Evolutionary conservation across 2,113 vertebrate genomes (phyloP).

Genomic region (Elanoides forficatus): DNA sequence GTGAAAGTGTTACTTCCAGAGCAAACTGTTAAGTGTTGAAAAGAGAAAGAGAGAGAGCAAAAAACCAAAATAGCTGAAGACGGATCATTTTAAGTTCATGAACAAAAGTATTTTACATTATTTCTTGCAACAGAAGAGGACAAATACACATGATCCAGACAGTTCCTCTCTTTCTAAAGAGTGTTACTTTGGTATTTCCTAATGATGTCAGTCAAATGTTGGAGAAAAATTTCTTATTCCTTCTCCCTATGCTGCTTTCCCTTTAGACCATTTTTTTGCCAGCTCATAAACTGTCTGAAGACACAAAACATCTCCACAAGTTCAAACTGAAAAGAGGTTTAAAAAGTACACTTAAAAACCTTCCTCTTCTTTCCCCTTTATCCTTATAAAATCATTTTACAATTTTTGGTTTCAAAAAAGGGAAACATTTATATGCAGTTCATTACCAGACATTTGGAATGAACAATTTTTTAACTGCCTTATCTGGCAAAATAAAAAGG

Average conservation of each 20-base stretch:
- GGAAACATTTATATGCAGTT: background rate
- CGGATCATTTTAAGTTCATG: background rate
- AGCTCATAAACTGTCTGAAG: background rate
- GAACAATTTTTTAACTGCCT: background rate
- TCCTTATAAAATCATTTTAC: background rate
- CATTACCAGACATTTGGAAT: background rate
- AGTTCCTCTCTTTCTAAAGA: background rate
- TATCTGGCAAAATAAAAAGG: background rate
- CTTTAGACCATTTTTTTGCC: background rate
- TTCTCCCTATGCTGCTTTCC: background rate
- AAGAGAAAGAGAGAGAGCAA: background rate
- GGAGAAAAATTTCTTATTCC: background rate
- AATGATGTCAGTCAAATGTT: background rate
- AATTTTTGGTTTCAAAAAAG: background rate
- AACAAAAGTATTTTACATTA: background rate
- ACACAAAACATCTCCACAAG: background rate
- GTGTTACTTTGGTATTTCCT: background rate
- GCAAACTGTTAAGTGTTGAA: constrained; percentile 9
- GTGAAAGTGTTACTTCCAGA: background rate
- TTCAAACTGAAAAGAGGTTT: background rate
- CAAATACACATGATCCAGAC: background rate
- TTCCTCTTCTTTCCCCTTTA: background rate
- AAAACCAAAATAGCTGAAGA: background rate
- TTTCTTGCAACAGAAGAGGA: background rate
- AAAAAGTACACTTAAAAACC: background rate